Evolutionary conservation across 1,140 invertebrate species (phyloP), one percentile per base, ranked within the genome.

Genomic region (Hesperophylax magnus): DNA sequence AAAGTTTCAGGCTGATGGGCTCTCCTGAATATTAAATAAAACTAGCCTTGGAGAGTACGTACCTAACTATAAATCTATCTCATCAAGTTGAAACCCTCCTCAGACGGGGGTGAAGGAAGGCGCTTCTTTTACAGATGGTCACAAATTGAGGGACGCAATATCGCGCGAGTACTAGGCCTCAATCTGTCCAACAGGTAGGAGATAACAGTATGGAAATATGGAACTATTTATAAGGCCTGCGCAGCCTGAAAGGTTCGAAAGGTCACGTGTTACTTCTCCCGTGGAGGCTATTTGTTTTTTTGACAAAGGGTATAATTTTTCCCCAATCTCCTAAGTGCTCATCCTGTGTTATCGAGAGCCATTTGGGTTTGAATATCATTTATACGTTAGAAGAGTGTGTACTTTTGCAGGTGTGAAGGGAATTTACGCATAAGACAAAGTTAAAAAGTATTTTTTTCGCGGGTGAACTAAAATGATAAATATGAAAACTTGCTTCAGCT

Each of bases 11-110:
- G n/a, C 22, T 63, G 72, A 52, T 69, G 39, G 61, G 71, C 72
- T 79, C 69, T 82, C 81, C 76, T 82, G 78, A 82, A 82, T 82
- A 82, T 82, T 82, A 77, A 78, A 82, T 82, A 82, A 82, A 82
- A 79, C 72, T 79, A 76, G 81, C 74, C 47, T 67, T 63, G 53
- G 63, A 47, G 14, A n/a, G 39, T 31, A 31, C 15, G 77, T 15
- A 31, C 15, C 72, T 15, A 74, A 75, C 81, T 74, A 79, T 82
- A 82, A 80, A 82, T 82, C 78, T 75, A 74, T 82, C 78, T 80
- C 54, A 61, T 69, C 81, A 65, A 34, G 75, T 39, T 56, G 76
- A 63, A 18, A 60, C 52, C 39, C 67, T 18, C 56, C 47, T 20
- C 20, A 8, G 76, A 20, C 17, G 52, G 56, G 27, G 24, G 31